Percentiles rank a stretch among this genome's conserved stretches.
Evolutionary conservation across 37 sponge, comb jelly and placozoan genomes (phyloP).

Genomic region (Cladorhizidae sp.): DNA sequence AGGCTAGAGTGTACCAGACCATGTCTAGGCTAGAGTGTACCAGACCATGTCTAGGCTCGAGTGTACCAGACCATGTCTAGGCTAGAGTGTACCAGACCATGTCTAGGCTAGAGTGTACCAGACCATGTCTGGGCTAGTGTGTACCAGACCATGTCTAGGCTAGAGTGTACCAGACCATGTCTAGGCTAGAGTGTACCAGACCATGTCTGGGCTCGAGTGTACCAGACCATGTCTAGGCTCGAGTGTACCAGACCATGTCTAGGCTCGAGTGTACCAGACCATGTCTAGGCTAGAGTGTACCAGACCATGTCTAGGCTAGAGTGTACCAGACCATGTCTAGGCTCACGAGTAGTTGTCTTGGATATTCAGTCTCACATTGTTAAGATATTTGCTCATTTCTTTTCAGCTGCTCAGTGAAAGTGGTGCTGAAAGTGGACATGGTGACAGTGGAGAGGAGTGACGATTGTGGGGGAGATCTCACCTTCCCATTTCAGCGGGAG

Average conservation of each 20-base stretch:
- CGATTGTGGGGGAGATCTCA: conserved; percentile 2
- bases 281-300: no score
- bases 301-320: background rate
- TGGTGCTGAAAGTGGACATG: conserved; percentile 28
- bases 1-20: background rate
- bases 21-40: background rate
- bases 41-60: background rate
- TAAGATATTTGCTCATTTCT: background rate
- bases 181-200: background rate
- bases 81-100: background rate
- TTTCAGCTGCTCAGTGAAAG: conserved; percentile 11
- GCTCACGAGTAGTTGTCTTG: no score
- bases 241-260: background rate
- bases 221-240: background rate
- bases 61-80: background rate
- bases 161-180: background rate
- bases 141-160: background rate
- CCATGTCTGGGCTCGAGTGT: background rate
- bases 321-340: background rate
- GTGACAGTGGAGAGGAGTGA: conserved; percentile 30
- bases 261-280: background rate
- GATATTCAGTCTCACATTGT: no score
- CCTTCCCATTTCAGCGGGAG: conserved; percentile 46
- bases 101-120: no score
- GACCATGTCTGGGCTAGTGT: no score